Evolutionary conservation across 2,113 vertebrate genomes (phyloP).

Genomic region (Nothocercus julius): DNA sequence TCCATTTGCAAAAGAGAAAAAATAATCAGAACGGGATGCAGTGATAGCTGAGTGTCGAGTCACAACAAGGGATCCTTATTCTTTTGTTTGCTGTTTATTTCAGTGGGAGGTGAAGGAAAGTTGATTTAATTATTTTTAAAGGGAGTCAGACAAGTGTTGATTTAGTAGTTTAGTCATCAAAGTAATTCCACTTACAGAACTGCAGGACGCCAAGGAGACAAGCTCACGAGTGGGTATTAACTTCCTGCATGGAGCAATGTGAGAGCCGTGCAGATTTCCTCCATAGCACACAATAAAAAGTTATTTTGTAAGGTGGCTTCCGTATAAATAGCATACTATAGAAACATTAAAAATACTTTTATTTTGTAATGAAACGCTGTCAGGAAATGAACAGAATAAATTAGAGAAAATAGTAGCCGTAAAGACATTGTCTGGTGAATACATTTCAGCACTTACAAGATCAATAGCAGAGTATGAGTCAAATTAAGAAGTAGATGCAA

Average conservation of each 20-base stretch:
- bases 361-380: conserved; percentile 25
- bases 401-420: neutral
- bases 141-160: conserved; percentile 34
- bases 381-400: neutral
- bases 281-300: neutral
- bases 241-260: neutral
- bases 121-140: conserved; percentile 54
- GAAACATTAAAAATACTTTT: neutral
- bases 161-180: conserved; percentile 58
- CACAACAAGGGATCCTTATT: conserved; percentile 15
- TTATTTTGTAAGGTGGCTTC: conserved; percentile 10
- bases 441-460: conserved; percentile 3
- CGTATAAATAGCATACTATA: neutral
- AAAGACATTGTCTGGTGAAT: conserved; percentile 40
- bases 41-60: conserved; percentile 14
- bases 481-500: conserved; percentile 34
- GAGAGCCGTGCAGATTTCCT: neutral
- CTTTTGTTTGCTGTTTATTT: conserved; percentile 57
- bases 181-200: conserved; percentile 14
- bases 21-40: neutral
- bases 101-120: conserved; percentile 20
- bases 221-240: neutral
- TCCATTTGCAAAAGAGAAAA: neutral
- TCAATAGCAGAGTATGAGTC: neutral
- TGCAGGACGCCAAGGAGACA: conserved; percentile 4